phyloP scores from a whole-genome alignment of 1,140 invertebrate genomes.

The Rhagoletis zephyria region DNA sequence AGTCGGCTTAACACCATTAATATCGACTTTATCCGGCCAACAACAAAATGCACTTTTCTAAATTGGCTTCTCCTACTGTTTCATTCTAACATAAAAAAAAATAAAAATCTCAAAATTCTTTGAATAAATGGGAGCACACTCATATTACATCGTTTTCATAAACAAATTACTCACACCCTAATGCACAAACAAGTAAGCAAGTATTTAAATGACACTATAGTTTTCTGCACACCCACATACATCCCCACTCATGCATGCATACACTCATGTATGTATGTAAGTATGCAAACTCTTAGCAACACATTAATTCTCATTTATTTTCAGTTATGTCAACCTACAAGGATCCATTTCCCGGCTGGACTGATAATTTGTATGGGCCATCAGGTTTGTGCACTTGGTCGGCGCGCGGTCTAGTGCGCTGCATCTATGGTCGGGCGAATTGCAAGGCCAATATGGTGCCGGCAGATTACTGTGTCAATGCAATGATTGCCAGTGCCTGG shows the following conservation, averaged over 20 bases:
- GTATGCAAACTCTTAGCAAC: conserved; percentile 40
- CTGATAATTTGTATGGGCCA: conserved; percentile 86
- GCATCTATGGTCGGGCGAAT: conserved; percentile 77
- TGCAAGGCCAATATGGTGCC: conserved; percentile 83
- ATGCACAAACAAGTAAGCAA: too few species aligned
- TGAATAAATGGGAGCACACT: too few species aligned
- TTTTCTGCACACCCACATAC: background rate
- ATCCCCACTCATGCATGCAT: background rate
- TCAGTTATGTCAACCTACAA: conserved; percentile 82
- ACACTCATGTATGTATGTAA: background rate
- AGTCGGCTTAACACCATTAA: too few species aligned
- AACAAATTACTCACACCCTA: too few species aligned
- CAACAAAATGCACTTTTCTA: too few species aligned
- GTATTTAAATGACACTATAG: too few species aligned
- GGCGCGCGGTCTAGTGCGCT: conserved; percentile 80
- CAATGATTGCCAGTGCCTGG: conserved; percentile 83
- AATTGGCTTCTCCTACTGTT: too few species aligned
- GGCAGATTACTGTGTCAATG: conserved; percentile 84
- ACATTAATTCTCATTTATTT: conserved; percentile 59
- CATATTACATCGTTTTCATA: too few species aligned
- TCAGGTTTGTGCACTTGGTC: conserved; percentile 77
- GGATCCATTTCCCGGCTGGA: conserved; percentile 83
- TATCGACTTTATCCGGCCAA: too few species aligned
- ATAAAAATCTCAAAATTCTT: too few species aligned
- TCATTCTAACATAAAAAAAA: too few species aligned